Percentiles rank a stretch among this genome's conserved stretches.
Evolutionary conservation across 2,888 invertebrate genomes (phyloP).

Genomic region (Parnassius glacialis): DNA sequence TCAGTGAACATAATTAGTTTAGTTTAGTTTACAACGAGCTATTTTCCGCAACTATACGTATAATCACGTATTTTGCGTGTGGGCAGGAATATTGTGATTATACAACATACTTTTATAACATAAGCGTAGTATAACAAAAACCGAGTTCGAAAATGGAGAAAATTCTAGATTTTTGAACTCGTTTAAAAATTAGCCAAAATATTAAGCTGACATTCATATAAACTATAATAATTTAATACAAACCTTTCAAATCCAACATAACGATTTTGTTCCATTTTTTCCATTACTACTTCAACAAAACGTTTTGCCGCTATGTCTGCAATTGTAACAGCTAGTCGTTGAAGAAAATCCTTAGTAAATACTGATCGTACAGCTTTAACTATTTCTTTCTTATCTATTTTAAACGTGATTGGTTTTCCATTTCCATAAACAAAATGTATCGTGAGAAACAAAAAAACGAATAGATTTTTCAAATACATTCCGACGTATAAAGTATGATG

Average conservation of each 20-base stretch:
- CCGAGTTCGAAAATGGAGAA: too few relatives aligned
- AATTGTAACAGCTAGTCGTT: conserved; percentile 43
- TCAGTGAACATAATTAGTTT: too few relatives aligned
- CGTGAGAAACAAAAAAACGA: conserved; percentile 30
- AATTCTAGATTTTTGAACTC: too few relatives aligned
- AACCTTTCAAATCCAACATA: conserved; percentile 11
- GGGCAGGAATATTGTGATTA: too few relatives aligned
- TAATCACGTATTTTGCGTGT: too few relatives aligned
- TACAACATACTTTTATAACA: too few relatives aligned
- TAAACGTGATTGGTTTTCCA: conserved; percentile 35
- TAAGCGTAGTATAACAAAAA: too few relatives aligned
- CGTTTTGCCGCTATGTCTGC: conserved; percentile 44
- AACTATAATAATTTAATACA: too few relatives aligned
- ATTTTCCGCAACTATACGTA: too few relatives aligned
- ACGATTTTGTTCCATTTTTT: conserved; percentile 30
- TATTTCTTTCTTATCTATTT: conserved; percentile 43
- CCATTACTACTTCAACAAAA: conserved; percentile 43
- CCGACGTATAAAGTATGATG: conserved; percentile 9
- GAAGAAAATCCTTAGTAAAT: conserved; percentile 42
- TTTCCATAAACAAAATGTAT: conserved; percentile 25
- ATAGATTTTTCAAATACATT: conserved; percentile 37
- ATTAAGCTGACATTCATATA: too few relatives aligned
- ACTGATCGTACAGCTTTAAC: conserved; percentile 42
- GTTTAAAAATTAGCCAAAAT: too few relatives aligned
- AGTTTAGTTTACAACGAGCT: too few relatives aligned